A percentile compares a stretch with the other conserved stretches of the same genome.
These are phyloP conservation scores for Phymanthus crucifer DNA, from an alignment of 92 coral and sea anemone genomes.

Conservation along the genomic window DNA sequence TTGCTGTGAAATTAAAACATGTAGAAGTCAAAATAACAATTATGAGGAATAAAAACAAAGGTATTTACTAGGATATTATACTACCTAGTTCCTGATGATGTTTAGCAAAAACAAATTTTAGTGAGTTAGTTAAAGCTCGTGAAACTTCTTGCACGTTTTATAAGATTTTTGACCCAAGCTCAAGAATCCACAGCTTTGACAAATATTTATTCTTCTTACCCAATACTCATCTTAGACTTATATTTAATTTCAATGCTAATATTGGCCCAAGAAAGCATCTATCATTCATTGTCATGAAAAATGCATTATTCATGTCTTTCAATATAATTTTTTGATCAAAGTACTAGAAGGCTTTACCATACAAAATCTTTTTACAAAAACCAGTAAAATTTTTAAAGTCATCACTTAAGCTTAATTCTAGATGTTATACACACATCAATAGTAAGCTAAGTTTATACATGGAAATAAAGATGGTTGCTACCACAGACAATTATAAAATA, in stretches of 20 bases:
- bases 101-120: no score
- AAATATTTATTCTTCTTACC: no score
- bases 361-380: neutral
- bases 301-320: neutral
- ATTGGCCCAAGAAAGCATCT: neutral
- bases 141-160: no score
- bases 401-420: neutral
- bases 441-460: neutral
- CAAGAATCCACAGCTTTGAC: no score
- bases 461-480: neutral
- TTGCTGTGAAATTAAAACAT: no score
- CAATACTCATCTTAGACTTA: neutral
- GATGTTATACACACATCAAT: no score
- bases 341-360: neutral
- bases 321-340: neutral
- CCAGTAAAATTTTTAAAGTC: neutral
- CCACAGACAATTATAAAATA: neutral
- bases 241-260: neutral
- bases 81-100: no score
- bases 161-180: no score
- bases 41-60: no score
- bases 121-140: no score
- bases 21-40: no score
- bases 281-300: neutral
- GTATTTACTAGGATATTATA: no score